phyloP scores from a whole-genome alignment of 2,113 vertebrate genomes.

The Manacus vitellinus region DNA sequence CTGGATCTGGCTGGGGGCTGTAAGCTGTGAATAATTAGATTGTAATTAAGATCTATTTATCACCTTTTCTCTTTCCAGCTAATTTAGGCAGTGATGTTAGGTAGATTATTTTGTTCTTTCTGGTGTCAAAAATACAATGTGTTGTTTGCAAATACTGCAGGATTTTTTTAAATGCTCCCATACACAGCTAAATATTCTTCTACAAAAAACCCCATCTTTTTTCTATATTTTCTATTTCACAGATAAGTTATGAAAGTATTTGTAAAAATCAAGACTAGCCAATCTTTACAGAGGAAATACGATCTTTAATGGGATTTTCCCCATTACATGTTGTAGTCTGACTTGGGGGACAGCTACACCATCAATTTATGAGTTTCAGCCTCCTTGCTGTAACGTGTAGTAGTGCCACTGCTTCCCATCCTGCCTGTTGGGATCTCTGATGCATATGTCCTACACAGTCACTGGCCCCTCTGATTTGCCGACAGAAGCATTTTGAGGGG shows the following conservation, averaged over 20 bases:
- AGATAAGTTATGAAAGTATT: neutral
- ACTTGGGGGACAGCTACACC: neutral
- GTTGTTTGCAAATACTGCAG: neutral
- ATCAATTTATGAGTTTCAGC: neutral
- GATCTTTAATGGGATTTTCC: neutral
- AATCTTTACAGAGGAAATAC: neutral
- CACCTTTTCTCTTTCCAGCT: neutral
- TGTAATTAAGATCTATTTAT: constrained; percentile 32
- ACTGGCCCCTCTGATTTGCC: rapidly evolving
- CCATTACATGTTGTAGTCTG: neutral
- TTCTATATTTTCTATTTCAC: neutral
- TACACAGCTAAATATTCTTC: neutral
- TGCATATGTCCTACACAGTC: rapidly evolving
- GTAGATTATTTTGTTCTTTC: neutral
- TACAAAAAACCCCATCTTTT: neutral
- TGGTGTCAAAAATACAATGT: neutral
- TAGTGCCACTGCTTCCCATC: neutral
- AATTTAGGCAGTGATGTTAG: neutral
- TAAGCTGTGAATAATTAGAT: constrained; percentile 16
- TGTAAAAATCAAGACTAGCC: neutral
- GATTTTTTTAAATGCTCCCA: neutral
- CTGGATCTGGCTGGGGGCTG: neutral
- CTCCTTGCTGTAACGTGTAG: neutral
- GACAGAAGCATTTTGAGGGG: neutral
- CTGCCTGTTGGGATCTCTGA: neutral